Base-by-base conservation (phyloP, 2,113 vertebrate genomes). In the Chaetorhynchus papuensis region DNA sequence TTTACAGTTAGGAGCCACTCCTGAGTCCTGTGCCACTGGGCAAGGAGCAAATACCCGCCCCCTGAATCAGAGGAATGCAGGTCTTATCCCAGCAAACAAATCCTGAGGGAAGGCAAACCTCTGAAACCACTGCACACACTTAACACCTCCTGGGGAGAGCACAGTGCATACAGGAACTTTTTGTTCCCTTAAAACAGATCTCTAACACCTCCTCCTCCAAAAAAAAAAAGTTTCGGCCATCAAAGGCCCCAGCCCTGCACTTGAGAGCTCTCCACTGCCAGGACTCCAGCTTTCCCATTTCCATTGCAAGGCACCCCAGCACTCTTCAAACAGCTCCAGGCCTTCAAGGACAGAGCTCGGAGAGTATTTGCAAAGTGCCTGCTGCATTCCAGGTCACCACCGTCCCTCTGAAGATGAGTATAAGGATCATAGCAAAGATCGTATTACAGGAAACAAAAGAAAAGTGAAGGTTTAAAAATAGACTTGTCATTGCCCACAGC, bases 111-210 rank as follows among this genome's bases (percentile, higher is more conserved):
- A 75, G 44, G 82, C 85, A 85, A 94, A 64, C 75, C 82, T 83
- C 90, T 83, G 74, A 52, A 78, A 66, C 42, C 52, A 27, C 33
- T 8, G 71, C 85, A 76, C 77, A 60, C 84, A 91, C 92, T 89
- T 93, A 91, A 35, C 87, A 94, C 94, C 91, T 96, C 91, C 23
- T 0, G 61, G 26, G 61, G 91, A 83, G 71, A 49, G 66, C 95
- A 47, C 45, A 41, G 69, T 2, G 16, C 61, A 83, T 2, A 85
- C 70, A 54, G 82, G 78, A 83, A 66, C 86, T 47, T 96, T 82
- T 83, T 93, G 94, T 89, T 91, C 78, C 74, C 71, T 69, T 74
- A 31, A 52, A 88, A 82, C 8, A 75, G 69, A 93, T 14, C 74
- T 27, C 16, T 31, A 88, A 86, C 75, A 76, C 85, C 87, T 92